These are phyloP conservation scores for Drosophila obscura DNA, from an alignment of 1,140 invertebrate species.

Conservation along the genomic window DNA sequence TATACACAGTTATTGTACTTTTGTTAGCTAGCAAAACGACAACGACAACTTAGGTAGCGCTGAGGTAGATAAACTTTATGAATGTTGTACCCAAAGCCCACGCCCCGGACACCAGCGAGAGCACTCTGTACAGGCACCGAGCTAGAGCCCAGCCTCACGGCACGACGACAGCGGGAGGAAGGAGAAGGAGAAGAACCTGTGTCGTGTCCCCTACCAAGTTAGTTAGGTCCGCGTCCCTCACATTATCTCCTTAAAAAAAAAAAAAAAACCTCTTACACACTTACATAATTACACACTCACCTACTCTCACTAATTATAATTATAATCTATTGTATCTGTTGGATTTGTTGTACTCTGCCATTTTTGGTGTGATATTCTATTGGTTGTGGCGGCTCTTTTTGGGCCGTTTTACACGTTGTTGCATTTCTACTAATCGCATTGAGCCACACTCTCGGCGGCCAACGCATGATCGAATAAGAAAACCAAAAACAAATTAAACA, in stretches of 20 bases:
- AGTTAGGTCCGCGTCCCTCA: slow-evolving; percentile 67
- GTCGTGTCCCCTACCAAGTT: slow-evolving; percentile 59
- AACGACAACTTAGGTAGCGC: slow-evolving; percentile 78
- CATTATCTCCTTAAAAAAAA: slow-evolving; percentile 43
- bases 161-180: slow-evolving; percentile 14
- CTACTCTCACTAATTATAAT: slow-evolving; percentile 48
- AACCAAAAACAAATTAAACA: slow-evolving; percentile 29
- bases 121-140: slow-evolving; percentile 63
- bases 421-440: slow-evolving; percentile 69
- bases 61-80: slow-evolving; percentile 79
- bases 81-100: slow-evolving; percentile 75
- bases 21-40: slow-evolving; percentile 79
- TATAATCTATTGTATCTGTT: slow-evolving; percentile 42
- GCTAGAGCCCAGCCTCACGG: slow-evolving; percentile 46
- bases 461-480: slow-evolving; percentile 26
- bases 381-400: slow-evolving; percentile 79
- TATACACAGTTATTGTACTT: slow-evolving; percentile 71
- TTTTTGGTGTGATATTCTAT: slow-evolving; percentile 83
- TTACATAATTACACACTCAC: slow-evolving; percentile 20
- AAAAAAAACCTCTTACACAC: slow-evolving; percentile 17
- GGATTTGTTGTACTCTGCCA: slow-evolving; percentile 78
- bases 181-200: not conserved
- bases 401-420: slow-evolving; percentile 78
- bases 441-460: slow-evolving; percentile 12
- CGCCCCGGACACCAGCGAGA: slow-evolving; percentile 62